Evolutionary conservation across 2,797 vertebrate genomes (phyloP).

Genomic region (Semaprochilodus insignis): DNA sequence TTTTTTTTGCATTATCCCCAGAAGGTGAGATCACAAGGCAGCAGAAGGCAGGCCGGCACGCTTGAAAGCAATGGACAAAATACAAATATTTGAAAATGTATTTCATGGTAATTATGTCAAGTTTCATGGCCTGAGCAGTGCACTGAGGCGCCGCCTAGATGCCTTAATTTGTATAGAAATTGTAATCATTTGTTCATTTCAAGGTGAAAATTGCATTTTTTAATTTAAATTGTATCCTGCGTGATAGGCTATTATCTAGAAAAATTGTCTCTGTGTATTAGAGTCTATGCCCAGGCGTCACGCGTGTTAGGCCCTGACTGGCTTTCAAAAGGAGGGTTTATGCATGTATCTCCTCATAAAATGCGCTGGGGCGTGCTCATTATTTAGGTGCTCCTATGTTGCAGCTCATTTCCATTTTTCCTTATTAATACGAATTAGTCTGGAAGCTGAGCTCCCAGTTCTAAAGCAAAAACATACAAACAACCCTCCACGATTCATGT

Average conservation of each 20-base stretch:
- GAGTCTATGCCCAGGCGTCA: slow-evolving; percentile 82
- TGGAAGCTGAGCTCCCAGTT: slow-evolving; percentile 56
- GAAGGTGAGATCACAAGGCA: slow-evolving; percentile 91
- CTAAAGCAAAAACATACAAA: slow-evolving; percentile 52
- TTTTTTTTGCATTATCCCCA: slow-evolving; percentile 85
- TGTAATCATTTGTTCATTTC: slow-evolving; percentile 99
- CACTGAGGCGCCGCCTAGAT: slow-evolving; percentile 98
- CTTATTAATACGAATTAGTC: slow-evolving; percentile 75
- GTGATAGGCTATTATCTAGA: slow-evolving; percentile 92
- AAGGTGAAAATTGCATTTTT: slow-evolving; percentile 99
- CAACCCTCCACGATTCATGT: slow-evolving; percentile 52
- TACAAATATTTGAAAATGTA: slow-evolving; percentile 99
- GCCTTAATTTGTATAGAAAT: slow-evolving; percentile 99
- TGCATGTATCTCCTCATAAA: slow-evolving; percentile 79
- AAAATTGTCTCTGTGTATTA: slow-evolving; percentile 93
- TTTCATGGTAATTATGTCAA: slow-evolving; percentile 99
- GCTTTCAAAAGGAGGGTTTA: slow-evolving; percentile 84
- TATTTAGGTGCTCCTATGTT: slow-evolving; percentile 68
- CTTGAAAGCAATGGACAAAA: slow-evolving; percentile 95
- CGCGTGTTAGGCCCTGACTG: slow-evolving; percentile 85
- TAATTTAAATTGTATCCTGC: slow-evolving; percentile 97
- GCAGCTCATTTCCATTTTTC: slow-evolving; percentile 64
- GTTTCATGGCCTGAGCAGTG: slow-evolving; percentile 98
- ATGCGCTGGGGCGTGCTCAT: slow-evolving; percentile 59
- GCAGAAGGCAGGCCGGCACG: slow-evolving; percentile 87